These are phyloP conservation scores for Chironomus tentans DNA, from an alignment of 2,888 invertebrate species.

Conservation along the genomic window DNA sequence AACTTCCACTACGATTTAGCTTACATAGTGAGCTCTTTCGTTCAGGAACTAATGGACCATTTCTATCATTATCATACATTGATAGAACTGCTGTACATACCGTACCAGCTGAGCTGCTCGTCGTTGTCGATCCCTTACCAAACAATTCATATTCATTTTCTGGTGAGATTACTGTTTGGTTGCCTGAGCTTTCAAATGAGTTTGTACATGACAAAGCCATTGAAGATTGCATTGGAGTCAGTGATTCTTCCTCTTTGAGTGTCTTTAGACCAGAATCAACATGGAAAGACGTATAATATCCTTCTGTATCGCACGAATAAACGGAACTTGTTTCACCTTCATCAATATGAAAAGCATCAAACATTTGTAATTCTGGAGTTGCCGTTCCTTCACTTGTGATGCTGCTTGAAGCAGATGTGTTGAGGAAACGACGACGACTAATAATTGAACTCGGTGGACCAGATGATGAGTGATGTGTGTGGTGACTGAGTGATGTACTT, in stretches of 20 bases:
- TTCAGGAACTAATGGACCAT: constrained; percentile 72
- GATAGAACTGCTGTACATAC: constrained; percentile 69
- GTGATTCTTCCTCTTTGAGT: constrained; percentile 66
- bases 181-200: constrained; percentile 59
- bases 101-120: constrained; percentile 82
- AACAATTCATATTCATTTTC: constrained; percentile 87
- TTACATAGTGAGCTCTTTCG: constrained; percentile 66
- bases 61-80: constrained; percentile 55
- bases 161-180: constrained; percentile 59
- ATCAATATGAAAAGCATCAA: constrained; percentile 60
- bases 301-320: constrained; percentile 94
- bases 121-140: constrained; percentile 85
- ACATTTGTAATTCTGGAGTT: constrained; percentile 68
- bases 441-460: constrained; percentile 61
- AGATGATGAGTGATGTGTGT: constrained; percentile 43
- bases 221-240: constrained; percentile 63
- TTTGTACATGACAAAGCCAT: constrained; percentile 54
- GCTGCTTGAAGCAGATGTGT: constrained; percentile 71
- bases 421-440: constrained; percentile 56
- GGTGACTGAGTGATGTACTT: constrained; percentile 56
- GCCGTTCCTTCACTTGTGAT: constrained; percentile 77
- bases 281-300: constrained; percentile 96
- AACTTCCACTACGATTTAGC: constrained; percentile 48
- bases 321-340: constrained; percentile 83
- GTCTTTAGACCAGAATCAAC: constrained; percentile 89